A percentile compares a stretch with the other conserved stretches of the same genome.
phyloP scores from a whole-genome alignment of 2,888 invertebrate genomes.

The Xestia rhomboidea region DNA sequence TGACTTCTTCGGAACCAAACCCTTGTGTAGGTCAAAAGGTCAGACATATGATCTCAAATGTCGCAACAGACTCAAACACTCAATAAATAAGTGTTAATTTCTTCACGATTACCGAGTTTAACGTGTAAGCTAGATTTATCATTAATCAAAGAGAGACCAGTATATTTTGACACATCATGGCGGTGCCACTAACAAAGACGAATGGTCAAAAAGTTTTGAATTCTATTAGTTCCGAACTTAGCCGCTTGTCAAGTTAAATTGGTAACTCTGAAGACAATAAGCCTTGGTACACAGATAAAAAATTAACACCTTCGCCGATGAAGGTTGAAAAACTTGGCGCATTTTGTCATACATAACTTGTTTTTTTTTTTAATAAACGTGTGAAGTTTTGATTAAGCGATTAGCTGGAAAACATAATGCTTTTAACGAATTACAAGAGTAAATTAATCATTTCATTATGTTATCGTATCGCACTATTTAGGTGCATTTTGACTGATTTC shows the following conservation, averaged over 20 bases:
- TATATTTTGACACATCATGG: conserved; percentile 11
- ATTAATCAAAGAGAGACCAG: conserved; percentile 74
- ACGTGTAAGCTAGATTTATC: conserved; percentile 56
- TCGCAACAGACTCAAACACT: conserved; percentile 49
- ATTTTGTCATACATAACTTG: conserved; percentile 35
- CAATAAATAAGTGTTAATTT: conserved; percentile 62
- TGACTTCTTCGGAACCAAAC: conserved; percentile 3
- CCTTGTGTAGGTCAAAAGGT: conserved; percentile 31
- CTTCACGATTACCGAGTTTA: conserved; percentile 64
- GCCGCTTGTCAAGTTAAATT: background rate
- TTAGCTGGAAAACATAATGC: conserved; percentile 56
- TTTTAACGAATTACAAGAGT: conserved; percentile 53
- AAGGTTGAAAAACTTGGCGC: conserved; percentile 61
- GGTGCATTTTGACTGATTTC: conserved; percentile 22
- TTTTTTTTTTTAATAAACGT: conserved; percentile 58
- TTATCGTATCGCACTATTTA: conserved; percentile 6
- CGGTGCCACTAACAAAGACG: background rate
- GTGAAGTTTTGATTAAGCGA: conserved; percentile 57
- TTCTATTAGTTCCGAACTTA: background rate
- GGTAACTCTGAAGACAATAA: conserved; percentile 55
- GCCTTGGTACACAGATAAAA: conserved; percentile 81
- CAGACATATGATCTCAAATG: conserved; percentile 35
- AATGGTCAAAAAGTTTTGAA: background rate
- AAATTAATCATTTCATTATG: conserved; percentile 41
- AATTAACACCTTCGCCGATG: conserved; percentile 80